phyloP scores from a whole-genome alignment of 2,888 invertebrate genomes.

The Leptodirus hochenwartii region DNA sequence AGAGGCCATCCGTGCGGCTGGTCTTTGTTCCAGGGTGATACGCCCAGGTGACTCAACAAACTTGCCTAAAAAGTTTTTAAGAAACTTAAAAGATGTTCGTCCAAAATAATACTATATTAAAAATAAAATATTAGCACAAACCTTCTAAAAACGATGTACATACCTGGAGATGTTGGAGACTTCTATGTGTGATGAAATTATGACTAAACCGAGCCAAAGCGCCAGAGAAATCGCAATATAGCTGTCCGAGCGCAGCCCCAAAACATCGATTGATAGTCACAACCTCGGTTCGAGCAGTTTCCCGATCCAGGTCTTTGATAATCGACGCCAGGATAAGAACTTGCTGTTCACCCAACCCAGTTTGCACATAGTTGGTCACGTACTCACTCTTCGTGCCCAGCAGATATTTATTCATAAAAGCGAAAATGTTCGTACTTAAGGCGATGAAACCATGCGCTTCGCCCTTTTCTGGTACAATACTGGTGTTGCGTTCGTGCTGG shows the following conservation, averaged over 20 bases:
- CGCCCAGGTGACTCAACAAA: slow-evolving; percentile 52
- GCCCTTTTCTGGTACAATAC: slow-evolving; percentile 56
- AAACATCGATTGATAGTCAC: slow-evolving; percentile 60
- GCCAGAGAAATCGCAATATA: slow-evolving; percentile 59
- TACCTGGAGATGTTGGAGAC: slow-evolving; percentile 50
- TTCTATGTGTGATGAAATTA: slow-evolving; percentile 55
- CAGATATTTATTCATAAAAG: slow-evolving; percentile 56
- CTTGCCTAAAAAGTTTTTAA: no score
- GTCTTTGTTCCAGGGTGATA: slow-evolving; percentile 52
- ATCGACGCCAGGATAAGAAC: slow-evolving; percentile 76
- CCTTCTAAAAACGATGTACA: no score
- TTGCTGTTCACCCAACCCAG: slow-evolving; percentile 69
- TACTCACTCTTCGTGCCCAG: slow-evolving; percentile 54
- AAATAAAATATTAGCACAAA: no score
- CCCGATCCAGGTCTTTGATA: slow-evolving; percentile 77
- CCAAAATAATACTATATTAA: no score
- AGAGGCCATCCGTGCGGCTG: slow-evolving; percentile 53
- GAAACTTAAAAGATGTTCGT: no score
- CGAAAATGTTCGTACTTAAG: slow-evolving; percentile 72
- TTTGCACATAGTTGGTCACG: slow-evolving; percentile 46
- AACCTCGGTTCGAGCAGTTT: slow-evolving; percentile 68
- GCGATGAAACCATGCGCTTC: slow-evolving; percentile 72
- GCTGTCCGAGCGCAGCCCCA: slow-evolving; percentile 45
- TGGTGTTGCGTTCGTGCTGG: slow-evolving; percentile 28
- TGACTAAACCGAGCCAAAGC: slow-evolving; percentile 65